Percentiles rank a stretch among this genome's conserved stretches.
Evolutionary conservation across 1,140 invertebrate genomes (phyloP).

Genomic region (Vanessa atalanta): DNA sequence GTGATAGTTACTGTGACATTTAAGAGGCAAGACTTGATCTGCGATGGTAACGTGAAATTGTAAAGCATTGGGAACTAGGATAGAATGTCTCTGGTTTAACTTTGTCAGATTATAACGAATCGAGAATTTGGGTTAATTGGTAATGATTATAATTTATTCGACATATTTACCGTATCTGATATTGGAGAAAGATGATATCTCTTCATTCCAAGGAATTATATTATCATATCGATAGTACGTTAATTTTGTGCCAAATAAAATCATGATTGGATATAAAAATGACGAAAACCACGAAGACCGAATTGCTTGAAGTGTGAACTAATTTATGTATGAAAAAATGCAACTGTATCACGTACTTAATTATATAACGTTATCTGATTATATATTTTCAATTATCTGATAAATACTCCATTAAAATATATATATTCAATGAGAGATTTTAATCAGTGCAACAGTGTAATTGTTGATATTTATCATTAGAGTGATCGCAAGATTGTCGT

Average conservation of each 20-base stretch:
- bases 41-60: neutral
- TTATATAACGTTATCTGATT: conserved; percentile 6
- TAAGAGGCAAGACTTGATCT: conserved; percentile 9
- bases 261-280: no score
- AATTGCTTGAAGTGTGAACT: no score
- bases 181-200: no score
- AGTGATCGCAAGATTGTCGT: neutral
- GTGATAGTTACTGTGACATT: neutral
- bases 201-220: no score
- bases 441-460: conserved; percentile 1
- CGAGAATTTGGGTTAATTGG: no score
- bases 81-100: neutral
- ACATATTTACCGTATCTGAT: no score
- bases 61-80: neutral
- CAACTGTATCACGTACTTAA: neutral
- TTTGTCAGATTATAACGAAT: no score
- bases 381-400: conserved; percentile 1
- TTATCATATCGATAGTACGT: no score
- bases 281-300: no score
- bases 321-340: neutral
- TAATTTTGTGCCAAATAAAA: no score
- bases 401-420: conserved; percentile 7
- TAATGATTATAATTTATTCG: no score
- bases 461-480: conserved; percentile 11
- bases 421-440: neutral